A percentile compares a stretch with the other conserved stretches of the same genome.
These are phyloP conservation scores for Laothoe populi DNA, from an alignment of 2,888 invertebrate genomes.

Conservation along the genomic window DNA sequence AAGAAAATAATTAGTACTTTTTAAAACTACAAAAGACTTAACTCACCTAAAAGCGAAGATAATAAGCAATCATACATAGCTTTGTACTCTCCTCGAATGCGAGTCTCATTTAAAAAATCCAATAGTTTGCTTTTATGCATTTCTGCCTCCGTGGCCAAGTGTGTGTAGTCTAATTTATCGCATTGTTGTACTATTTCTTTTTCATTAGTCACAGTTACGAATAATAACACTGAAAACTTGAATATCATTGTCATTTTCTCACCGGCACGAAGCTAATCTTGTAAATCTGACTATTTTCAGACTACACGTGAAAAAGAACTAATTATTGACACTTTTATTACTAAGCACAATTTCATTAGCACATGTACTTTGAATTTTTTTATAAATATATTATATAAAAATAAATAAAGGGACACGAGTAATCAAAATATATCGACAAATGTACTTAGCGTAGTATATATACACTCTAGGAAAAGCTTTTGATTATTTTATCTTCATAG, in stretches of 20 bases:
- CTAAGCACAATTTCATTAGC: neutral
- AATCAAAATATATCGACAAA: too few species aligned
- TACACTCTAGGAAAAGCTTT: neutral
- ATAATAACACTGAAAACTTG: conserved; percentile 5
- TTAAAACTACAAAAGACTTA: neutral
- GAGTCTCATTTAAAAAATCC: conserved; percentile 60
- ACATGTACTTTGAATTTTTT: too few species aligned
- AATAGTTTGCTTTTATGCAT: conserved; percentile 64
- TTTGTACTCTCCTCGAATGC: conserved; percentile 61
- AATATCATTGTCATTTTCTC: neutral
- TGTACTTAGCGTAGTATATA: neutral
- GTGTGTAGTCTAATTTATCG: conserved; percentile 64
- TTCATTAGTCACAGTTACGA: conserved; percentile 25
- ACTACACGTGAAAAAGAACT: neutral
- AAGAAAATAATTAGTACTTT: neutral
- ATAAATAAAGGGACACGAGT: neutral
- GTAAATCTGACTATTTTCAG: neutral
- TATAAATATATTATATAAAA: too few species aligned
- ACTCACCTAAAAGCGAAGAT: conserved; percentile 58
- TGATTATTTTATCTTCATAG: neutral
- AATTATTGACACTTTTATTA: neutral
- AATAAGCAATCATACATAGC: conserved; percentile 60
- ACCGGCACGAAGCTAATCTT: neutral
- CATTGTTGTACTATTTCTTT: conserved; percentile 40
- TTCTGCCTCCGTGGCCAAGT: conserved; percentile 66